Evolutionary conservation across 1,140 invertebrate genomes (phyloP), one percentile per base, ranked within the genome.

Genomic region (Drosophila repleta): DNA sequence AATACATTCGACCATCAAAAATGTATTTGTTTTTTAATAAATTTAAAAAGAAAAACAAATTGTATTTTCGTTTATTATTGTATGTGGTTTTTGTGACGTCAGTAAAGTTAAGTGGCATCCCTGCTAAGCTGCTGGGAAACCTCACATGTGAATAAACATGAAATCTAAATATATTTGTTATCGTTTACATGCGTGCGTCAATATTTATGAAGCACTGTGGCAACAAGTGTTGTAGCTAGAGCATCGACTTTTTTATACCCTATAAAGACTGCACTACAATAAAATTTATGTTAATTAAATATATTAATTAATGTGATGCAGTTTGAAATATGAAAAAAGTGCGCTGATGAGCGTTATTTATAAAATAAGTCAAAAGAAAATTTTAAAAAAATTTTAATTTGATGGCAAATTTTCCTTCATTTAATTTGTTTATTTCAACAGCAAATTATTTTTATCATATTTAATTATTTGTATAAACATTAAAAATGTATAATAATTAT

Each of bases 11-110:
- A 90, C 73, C 81, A 90, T 87, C 84, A 67, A 89, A 89, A 89
- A 85, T 90, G 89, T 90, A 87, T 90, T 85, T 84, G 78, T 85
- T 90, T 90, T 90, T 87, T 80, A 87, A 87, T 87, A 87, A 87
- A 87, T 83, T 87, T 79, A 88, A 87, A 81, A 83, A 41, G 57
- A 63, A 79, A 87, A 88, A 76, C 55, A 69, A 62, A 21, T 29
- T 24, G 69, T 17, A 55, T 60, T 43, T 58, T 35, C 5, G 46
- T 32, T 21, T 21, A n/a, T 11, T 60, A 13, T 41, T 43, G 5
- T 49, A 11, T 10, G 20, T 17, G 39, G 3, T 41, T 17, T 26
- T 41, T 56, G 49, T 65, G 52, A 56, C 41, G 39, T 52, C 37
- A 32, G 24, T 21, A 10, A 0, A 5, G 18, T n/a, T 48, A 35